These are phyloP conservation scores for Gonioctena quinquepunctata DNA, from an alignment of 1,140 invertebrate genomes.

Conservation along the genomic window DNA sequence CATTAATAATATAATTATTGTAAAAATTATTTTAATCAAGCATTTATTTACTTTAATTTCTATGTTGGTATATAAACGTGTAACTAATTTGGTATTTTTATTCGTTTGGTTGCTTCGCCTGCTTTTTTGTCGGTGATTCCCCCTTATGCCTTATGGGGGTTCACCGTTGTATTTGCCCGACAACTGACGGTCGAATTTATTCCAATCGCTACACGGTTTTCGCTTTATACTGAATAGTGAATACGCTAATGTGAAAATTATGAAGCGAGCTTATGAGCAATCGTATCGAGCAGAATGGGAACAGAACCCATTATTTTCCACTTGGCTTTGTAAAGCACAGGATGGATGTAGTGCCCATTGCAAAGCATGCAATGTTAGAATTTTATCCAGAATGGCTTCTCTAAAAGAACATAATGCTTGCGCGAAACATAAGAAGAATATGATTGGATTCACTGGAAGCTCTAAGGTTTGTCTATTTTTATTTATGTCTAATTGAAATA, in stretches of 20 bases:
- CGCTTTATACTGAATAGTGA: no score
- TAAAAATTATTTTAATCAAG: no score
- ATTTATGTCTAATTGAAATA: background rate
- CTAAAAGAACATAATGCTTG: conserved; percentile 21
- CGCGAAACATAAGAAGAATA: conserved; percentile 20
- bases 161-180: no score
- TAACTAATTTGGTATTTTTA: no score
- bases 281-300: conserved; percentile 2
- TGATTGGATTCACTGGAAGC: conserved; percentile 11
- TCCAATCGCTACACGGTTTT: no score
- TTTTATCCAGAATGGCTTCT: conserved; percentile 7
- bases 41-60: no score
- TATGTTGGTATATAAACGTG: no score
- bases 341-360: background rate
- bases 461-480: background rate
- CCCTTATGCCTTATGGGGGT: no score
- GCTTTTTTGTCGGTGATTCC: no score
- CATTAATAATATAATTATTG: no score
- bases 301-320: conserved; percentile 7
- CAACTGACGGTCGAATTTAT: no score
- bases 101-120: no score
- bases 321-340: conserved; percentile 1
- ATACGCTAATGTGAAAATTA: background rate
- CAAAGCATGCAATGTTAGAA: conserved; percentile 50
- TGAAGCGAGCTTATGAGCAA: conserved; percentile 5